Evolutionary conservation across 2,797 vertebrate species (phyloP).

Genomic region (Eremophila alpestris): DNA sequence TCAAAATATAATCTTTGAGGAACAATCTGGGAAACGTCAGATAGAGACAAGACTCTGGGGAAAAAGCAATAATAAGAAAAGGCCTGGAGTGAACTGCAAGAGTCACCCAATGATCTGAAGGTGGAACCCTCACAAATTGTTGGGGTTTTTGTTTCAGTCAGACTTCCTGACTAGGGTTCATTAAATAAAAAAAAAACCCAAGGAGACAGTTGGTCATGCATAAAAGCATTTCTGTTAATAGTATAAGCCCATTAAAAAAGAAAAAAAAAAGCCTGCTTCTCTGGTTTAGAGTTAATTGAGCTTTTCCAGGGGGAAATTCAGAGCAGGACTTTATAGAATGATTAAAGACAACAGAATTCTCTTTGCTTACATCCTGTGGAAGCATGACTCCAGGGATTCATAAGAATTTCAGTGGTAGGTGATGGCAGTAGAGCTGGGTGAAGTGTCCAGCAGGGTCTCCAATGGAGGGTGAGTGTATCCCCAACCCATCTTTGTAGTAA

Average conservation of each 20-base stretch:
- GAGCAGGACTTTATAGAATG: background rate
- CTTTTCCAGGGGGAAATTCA: background rate
- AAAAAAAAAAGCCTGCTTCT: background rate
- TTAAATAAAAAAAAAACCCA: too few relatives aligned
- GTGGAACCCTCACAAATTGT: background rate
- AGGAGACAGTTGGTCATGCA: background rate
- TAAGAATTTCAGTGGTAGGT: background rate
- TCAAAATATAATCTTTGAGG: background rate
- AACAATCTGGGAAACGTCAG: background rate
- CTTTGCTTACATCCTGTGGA: background rate
- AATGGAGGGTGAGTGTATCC: background rate
- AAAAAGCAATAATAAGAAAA: background rate
- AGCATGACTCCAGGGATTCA: background rate
- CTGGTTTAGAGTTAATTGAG: background rate
- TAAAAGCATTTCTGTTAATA: background rate
- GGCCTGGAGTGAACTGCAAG: background rate
- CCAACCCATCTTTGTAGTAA: background rate
- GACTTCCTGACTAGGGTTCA: background rate
- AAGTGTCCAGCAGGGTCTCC: background rate
- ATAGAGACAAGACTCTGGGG: background rate
- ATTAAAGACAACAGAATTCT: background rate
- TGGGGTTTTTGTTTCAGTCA: background rate
- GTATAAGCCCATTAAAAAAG: background rate
- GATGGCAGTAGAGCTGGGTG: background rate
- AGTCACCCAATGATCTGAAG: background rate